phyloP scores from a whole-genome alignment of 53 echinoderm and acorn worm genomes.

The Hippasteria phrygiana region DNA sequence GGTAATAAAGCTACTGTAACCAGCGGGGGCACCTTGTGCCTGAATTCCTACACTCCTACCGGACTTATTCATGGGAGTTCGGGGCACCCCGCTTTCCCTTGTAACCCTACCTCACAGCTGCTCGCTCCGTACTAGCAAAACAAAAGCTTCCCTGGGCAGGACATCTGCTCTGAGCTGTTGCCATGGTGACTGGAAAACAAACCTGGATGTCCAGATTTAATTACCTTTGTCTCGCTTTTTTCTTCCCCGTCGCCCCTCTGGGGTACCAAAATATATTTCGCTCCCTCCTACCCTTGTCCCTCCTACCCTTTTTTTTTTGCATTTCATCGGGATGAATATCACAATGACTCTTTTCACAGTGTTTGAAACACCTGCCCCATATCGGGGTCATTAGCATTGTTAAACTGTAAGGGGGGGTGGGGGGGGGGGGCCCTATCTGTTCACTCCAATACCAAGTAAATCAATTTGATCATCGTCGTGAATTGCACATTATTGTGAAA shows the following conservation, averaged over 20 bases:
- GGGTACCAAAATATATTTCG: neutral
- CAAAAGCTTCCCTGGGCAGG: slow-evolving; percentile 53
- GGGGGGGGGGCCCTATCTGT: too few species aligned
- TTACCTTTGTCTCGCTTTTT: slow-evolving; percentile 56
- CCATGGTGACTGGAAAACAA: slow-evolving; percentile 55
- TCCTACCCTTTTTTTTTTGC: neutral
- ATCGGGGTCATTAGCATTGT: slow-evolving; percentile 59
- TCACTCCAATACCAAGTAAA: neutral
- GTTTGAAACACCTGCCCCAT: slow-evolving; percentile 37
- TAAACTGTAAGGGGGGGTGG: neutral
- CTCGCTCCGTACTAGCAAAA: slow-evolving; percentile 33
- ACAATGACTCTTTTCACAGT: slow-evolving; percentile 2
- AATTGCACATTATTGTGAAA: neutral
- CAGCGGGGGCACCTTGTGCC: slow-evolving; percentile 15
- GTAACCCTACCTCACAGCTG: slow-evolving; percentile 54
- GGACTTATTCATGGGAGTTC: neutral
- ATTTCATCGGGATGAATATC: slow-evolving; percentile 10
- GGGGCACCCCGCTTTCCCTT: neutral
- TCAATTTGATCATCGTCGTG: slow-evolving; percentile 2
- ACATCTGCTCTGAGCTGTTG: slow-evolving; percentile 56
- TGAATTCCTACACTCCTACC: neutral
- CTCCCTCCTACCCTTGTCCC: neutral
- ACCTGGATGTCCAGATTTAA: slow-evolving; percentile 46
- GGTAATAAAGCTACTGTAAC: neutral
- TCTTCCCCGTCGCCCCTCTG: neutral